Conservation (phyloP, 2,888 invertebrate species). For the Drosophila diplacantha region DNA sequence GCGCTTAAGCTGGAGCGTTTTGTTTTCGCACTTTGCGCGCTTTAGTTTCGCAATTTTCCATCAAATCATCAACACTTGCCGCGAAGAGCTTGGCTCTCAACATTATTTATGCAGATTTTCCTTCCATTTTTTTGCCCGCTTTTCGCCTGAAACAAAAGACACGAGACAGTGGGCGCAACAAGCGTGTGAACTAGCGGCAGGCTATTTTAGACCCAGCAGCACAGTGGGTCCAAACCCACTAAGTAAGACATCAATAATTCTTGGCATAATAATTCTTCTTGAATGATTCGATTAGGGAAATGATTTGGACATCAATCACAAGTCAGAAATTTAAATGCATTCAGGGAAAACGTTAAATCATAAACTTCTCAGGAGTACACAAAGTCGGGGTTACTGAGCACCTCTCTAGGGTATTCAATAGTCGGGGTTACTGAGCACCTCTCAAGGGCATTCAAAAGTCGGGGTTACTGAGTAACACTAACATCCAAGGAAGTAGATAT, state of each 20-base stretch:
- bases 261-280: too few species aligned
- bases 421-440: too few species aligned
- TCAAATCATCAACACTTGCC: slow-evolving; percentile 69
- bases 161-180: slow-evolving; percentile 54
- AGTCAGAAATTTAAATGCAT: too few species aligned
- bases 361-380: too few species aligned
- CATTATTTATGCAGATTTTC: slow-evolving; percentile 70
- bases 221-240: slow-evolving; percentile 47
- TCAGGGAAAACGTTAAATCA: too few species aligned
- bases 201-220: slow-evolving; percentile 33
- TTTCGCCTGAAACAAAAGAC: slow-evolving; percentile 47
- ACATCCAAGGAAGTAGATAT: too few species aligned
- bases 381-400: too few species aligned
- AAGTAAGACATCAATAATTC: background rate
- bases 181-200: slow-evolving; percentile 68
- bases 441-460: too few species aligned
- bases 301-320: background rate
- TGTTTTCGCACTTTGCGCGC: slow-evolving; percentile 44
- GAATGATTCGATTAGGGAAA: background rate
- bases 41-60: slow-evolving; percentile 47
- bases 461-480: too few species aligned
- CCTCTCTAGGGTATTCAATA: too few species aligned
- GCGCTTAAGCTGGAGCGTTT: slow-evolving; percentile 31
- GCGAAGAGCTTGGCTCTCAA: slow-evolving; percentile 59
- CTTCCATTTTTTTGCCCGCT: slow-evolving; percentile 16